phyloP scores from a whole-genome alignment of 2,797 vertebrate species.

The Poeciliopsis paucimaculata region DNA sequence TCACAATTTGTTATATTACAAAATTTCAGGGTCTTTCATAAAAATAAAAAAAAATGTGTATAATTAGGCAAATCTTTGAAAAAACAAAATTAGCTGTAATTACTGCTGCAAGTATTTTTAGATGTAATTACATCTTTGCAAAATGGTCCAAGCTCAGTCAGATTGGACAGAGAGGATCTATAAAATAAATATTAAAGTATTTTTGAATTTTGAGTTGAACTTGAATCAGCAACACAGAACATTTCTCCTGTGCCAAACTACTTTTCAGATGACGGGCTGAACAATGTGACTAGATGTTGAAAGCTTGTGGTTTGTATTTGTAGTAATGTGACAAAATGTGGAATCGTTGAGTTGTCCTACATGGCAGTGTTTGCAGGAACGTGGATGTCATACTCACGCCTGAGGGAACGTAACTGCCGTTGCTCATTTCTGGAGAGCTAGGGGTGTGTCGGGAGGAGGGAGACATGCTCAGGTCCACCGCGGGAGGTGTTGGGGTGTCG shows the following conservation, averaged over 20 bases:
- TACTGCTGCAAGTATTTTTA: not conserved
- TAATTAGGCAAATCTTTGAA: not conserved
- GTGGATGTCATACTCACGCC: conserved; percentile 79
- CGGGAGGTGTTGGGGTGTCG: conserved; percentile 84
- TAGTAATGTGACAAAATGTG: not conserved
- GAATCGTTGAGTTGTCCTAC: not conserved
- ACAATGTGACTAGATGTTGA: no score
- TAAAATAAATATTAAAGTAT: no score
- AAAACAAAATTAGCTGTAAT: not conserved
- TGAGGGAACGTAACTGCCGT: conserved; percentile 80
- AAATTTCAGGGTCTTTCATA: not conserved
- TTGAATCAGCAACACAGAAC: not conserved
- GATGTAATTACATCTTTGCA: not conserved
- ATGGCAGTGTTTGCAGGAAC: not conserved
- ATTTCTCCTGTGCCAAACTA: not conserved
- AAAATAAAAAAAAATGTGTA: not conserved
- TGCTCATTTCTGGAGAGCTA: conserved; percentile 84
- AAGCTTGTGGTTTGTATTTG: not conserved
- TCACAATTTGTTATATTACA: not conserved
- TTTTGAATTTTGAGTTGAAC: no score
- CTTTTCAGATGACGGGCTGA: no score
- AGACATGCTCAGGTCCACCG: conserved; percentile 92
- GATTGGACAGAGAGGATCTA: not conserved
- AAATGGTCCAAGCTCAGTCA: not conserved
- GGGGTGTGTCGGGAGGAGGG: conserved; percentile 85